Conservation (phyloP, 2,113 vertebrate genomes). For the Hypocryptadius cinnamomeus region DNA sequence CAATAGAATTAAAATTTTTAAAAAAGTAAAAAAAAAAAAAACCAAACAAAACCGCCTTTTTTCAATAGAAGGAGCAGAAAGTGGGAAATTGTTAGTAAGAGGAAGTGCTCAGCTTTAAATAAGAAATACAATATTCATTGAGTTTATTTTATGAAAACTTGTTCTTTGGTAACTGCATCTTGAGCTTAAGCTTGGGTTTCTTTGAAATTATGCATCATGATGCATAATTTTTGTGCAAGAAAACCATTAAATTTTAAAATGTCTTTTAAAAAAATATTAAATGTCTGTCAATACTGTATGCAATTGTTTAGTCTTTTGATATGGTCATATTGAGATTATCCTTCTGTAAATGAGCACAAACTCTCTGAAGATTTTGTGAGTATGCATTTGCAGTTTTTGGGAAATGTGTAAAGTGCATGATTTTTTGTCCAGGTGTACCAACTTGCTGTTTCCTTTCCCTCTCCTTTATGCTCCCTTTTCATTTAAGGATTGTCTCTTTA, state of each 20-base stretch:
- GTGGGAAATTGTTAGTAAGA: not conserved
- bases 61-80: not conserved
- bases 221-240: not conserved
- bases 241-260: not conserved
- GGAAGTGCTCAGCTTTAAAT: not conserved
- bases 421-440: not conserved
- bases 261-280: not conserved
- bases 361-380: not conserved
- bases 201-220: not conserved
- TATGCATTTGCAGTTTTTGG: not conserved
- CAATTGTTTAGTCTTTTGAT: not conserved
- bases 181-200: not conserved
- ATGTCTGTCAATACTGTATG: not conserved
- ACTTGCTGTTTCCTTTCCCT: not conserved
- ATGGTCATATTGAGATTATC: not conserved
- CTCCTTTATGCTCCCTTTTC: not conserved
- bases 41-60: accelerated
- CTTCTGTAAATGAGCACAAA: not conserved
- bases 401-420: not conserved
- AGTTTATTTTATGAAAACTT: not conserved
- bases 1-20: not conserved
- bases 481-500: not conserved
- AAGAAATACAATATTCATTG: not conserved
- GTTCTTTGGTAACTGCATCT: not conserved
- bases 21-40: not conserved